Percentiles rank a stretch among this genome's conserved stretches.
Evolutionary conservation across 2,113 vertebrate genomes (phyloP).

Genomic region (Laterallus jamaicensis): DNA sequence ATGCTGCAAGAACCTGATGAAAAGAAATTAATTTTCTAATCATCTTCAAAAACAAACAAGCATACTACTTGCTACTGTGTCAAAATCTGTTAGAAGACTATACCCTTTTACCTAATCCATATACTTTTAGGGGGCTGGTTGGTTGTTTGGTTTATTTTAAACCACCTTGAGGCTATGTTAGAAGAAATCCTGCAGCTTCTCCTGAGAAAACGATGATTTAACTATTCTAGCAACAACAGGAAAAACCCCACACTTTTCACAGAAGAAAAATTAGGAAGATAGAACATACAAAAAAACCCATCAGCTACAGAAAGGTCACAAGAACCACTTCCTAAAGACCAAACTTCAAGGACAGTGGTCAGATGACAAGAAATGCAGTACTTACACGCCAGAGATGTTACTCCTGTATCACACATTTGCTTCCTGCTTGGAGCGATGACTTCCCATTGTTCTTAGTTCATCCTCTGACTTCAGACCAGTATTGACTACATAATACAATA

Average conservation of each 20-base stretch:
- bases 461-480: neutral
- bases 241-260: neutral
- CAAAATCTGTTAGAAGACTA: neutral
- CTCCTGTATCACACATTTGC: neutral
- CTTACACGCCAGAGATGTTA: neutral
- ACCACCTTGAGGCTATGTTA: neutral
- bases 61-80: neutral
- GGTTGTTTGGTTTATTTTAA: neutral
- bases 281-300: neutral
- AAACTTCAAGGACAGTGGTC: neutral
- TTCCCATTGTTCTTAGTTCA: neutral
- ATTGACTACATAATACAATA: rapidly evolving
- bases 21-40: neutral
- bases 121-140: neutral
- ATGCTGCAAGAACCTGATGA: neutral
- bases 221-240: neutral
- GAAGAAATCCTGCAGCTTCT: neutral
- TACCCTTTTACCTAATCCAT: neutral
- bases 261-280: neutral
- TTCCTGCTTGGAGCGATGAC: neutral
- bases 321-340: neutral
- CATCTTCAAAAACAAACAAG: neutral
- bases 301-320: neutral
- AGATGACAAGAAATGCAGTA: neutral
- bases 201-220: neutral